Conservation (phyloP, 2,888 invertebrate genomes). For the Yponomeuta malinellus region DNA sequence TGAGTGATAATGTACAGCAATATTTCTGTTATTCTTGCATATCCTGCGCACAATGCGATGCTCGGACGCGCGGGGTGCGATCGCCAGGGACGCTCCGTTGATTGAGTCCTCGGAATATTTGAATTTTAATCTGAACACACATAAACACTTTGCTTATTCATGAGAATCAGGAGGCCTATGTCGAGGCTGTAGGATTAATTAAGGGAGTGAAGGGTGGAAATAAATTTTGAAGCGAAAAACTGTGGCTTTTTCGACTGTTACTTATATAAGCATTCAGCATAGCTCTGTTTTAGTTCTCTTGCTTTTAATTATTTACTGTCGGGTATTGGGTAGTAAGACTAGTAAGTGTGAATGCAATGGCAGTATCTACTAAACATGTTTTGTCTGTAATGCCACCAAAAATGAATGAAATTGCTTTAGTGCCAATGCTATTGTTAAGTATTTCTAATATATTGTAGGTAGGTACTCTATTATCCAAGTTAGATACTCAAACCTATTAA, state of each 20-base stretch:
- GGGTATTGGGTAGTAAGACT: no score
- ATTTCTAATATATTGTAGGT: no score
- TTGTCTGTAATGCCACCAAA: no score
- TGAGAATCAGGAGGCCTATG: constrained; percentile 39
- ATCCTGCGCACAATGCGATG: constrained; percentile 33
- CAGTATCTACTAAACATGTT: no score
- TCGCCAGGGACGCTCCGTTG: constrained; percentile 53
- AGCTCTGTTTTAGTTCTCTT: no score
- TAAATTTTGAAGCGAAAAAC: not conserved
- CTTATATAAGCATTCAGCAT: not conserved
- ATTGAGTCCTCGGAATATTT: constrained; percentile 77
- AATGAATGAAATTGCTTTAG: no score
- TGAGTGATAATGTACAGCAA: not conserved
- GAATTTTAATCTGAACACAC: constrained; percentile 72
- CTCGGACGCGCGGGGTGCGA: constrained; percentile 31
- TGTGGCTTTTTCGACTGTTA: not conserved
- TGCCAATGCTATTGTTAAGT: no score
- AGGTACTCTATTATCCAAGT: no score
- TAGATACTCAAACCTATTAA: no score
- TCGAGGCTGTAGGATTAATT: constrained; percentile 16
- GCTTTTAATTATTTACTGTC: no score
- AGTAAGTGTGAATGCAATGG: no score
- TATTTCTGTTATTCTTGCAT: not conserved
- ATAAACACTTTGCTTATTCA: constrained; percentile 71
- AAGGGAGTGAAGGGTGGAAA: not conserved